Conservation (phyloP, 2,113 vertebrate genomes). For the Butorides virescens region DNA sequence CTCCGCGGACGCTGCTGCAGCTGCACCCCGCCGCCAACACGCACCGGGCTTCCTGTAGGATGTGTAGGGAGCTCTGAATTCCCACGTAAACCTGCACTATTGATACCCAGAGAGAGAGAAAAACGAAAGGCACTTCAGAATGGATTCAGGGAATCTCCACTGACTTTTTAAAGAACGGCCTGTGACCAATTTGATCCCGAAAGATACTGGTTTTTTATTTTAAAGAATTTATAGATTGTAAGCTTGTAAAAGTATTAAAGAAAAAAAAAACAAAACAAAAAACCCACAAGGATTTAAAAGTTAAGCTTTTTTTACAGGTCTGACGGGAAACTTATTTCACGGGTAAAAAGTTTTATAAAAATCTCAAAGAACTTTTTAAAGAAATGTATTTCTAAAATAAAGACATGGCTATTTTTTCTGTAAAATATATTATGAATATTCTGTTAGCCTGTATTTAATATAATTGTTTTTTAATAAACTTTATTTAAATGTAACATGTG, state of each 20-base stretch:
- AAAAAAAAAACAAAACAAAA: not conserved
- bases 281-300: not conserved
- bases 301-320: constrained; percentile 26
- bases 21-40: not conserved
- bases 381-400: constrained; percentile 52
- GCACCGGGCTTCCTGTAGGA: not conserved
- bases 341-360: constrained; percentile 63
- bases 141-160: constrained; percentile 79
- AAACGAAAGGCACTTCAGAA: constrained; percentile 42
- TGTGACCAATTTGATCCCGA: constrained; percentile 54
- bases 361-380: constrained; percentile 46
- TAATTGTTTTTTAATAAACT: constrained; percentile 69
- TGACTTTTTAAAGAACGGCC: constrained; percentile 70
- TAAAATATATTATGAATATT: constrained; percentile 60
- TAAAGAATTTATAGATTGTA: not conserved
- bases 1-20: not conserved
- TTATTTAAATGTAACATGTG: constrained; percentile 65
- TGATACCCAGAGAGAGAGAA: constrained; percentile 64
- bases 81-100: constrained; percentile 76
- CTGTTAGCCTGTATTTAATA: constrained; percentile 68
- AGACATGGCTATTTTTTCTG: constrained; percentile 56
- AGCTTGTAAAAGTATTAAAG: not conserved
- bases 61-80: constrained; percentile 1
- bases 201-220: constrained; percentile 15
- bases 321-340: constrained; percentile 34